Evolutionary conservation across 2,888 invertebrate species (phyloP).

Genomic region (Nymphalis c-album): DNA sequence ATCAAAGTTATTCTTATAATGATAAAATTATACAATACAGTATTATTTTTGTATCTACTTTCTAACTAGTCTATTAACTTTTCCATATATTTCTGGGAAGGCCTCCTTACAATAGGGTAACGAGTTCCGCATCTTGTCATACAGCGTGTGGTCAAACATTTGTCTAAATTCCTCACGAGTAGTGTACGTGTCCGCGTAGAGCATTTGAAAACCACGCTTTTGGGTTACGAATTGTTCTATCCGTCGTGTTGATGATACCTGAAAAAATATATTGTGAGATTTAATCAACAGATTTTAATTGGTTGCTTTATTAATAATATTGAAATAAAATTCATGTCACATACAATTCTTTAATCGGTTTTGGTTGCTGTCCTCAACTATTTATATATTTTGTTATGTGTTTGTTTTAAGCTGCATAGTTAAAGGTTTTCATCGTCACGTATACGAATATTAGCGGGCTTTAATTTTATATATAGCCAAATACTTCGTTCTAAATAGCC

Average conservation of each 20-base stretch:
- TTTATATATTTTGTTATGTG: no score
- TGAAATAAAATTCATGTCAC: no score
- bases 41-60: slow-evolving; percentile 46
- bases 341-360: no score
- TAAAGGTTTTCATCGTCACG: no score
- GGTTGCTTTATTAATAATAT: no score
- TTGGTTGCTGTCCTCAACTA: no score
- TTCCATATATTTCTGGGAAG: slow-evolving; percentile 91
- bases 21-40: not conserved
- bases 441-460: no score
- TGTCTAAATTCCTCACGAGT: slow-evolving; percentile 86
- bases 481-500: no score
- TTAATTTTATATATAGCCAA: no score
- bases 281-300: no score
- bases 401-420: no score
- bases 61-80: slow-evolving; percentile 83
- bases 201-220: slow-evolving; percentile 89
- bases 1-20: not conserved
- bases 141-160: slow-evolving; percentile 91
- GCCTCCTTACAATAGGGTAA: slow-evolving; percentile 84
- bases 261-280: slow-evolving; percentile 22
- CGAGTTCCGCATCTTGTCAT: slow-evolving; percentile 83
- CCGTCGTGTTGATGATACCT: slow-evolving; percentile 83
- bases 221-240: slow-evolving; percentile 87
- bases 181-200: slow-evolving; percentile 91